A percentile compares a stretch with the other conserved stretches of the same genome.
These are phyloP conservation scores for Nebria ingens DNA, from an alignment of 1,140 invertebrate genomes.

Conservation along the genomic window DNA sequence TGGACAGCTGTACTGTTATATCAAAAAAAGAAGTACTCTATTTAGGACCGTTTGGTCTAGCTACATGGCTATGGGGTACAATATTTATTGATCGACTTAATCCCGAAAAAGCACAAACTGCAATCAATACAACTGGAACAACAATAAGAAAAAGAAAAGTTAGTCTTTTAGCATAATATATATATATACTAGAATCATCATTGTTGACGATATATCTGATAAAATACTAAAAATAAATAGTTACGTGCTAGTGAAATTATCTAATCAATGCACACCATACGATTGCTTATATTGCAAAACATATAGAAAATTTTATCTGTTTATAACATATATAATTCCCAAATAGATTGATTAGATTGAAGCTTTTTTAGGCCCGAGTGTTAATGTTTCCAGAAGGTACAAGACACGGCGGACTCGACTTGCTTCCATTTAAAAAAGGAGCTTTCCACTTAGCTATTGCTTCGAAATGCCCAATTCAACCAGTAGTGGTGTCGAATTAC, in stretches of 20 bases:
- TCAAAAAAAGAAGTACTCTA: constrained; percentile 76
- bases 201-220: too few relatives aligned
- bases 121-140: constrained; percentile 61
- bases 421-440: constrained; percentile 83
- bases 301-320: too few relatives aligned
- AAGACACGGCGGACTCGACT: constrained; percentile 48
- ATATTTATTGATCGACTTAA: constrained; percentile 76
- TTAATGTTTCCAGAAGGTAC: constrained; percentile 74
- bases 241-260: too few relatives aligned
- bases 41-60: constrained; percentile 71
- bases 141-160: constrained; percentile 55
- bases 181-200: too few relatives aligned
- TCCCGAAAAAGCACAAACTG: constrained; percentile 51
- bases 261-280: too few relatives aligned
- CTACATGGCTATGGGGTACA: constrained; percentile 74
- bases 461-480: constrained; percentile 74
- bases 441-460: constrained; percentile 85
- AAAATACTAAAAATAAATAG: too few relatives aligned
- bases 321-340: too few relatives aligned
- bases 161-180: too few relatives aligned
- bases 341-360: too few relatives aligned
- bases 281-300: too few relatives aligned
- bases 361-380: constrained; percentile 60
- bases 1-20: constrained; percentile 62
- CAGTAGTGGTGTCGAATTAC: constrained; percentile 82